A percentile compares a stretch with the other conserved stretches of the same genome.
Conservation (phyloP, 2,888 invertebrate genomes). For the Lepetodrilus schrolli region DNA sequence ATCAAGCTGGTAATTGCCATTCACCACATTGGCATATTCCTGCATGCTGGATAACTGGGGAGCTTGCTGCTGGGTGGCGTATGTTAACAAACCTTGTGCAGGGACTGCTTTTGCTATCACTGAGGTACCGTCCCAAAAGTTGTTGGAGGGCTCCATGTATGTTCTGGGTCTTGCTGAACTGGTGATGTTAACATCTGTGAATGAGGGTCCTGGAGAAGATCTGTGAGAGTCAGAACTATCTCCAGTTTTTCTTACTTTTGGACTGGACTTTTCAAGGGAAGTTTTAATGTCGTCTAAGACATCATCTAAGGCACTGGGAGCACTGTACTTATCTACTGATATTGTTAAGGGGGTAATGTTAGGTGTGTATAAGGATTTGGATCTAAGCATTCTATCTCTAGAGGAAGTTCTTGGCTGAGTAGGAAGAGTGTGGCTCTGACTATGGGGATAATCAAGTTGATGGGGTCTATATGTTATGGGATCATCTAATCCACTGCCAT, state of each 20-base stretch:
- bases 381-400: slow-evolving; percentile 42
- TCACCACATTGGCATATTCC: slow-evolving; percentile 57
- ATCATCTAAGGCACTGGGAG: slow-evolving; percentile 64
- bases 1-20: slow-evolving; percentile 67
- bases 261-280: slow-evolving; percentile 59
- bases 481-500: slow-evolving; percentile 7
- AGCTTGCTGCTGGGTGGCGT: slow-evolving; percentile 25
- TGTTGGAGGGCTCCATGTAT: background rate
- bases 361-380: slow-evolving; percentile 58
- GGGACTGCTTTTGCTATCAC: slow-evolving; percentile 5
- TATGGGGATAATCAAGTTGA: slow-evolving; percentile 33
- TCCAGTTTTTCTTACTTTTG: slow-evolving; percentile 45
- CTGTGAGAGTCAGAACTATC: slow-evolving; percentile 49
- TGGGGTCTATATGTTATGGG: slow-evolving; percentile 22
- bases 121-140: slow-evolving; percentile 32
- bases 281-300: slow-evolving; percentile 65
- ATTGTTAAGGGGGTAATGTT: slow-evolving; percentile 61
- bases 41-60: slow-evolving; percentile 44
- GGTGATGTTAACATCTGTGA: slow-evolving; percentile 19
- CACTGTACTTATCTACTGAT: slow-evolving; percentile 46
- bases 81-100: slow-evolving; percentile 28
- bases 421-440: slow-evolving; percentile 44
- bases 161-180: background rate
- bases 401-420: slow-evolving; percentile 38
- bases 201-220: slow-evolving; percentile 34